phyloP scores from a whole-genome alignment of 1,140 invertebrate genomes.

The Drosophila murphyi region DNA sequence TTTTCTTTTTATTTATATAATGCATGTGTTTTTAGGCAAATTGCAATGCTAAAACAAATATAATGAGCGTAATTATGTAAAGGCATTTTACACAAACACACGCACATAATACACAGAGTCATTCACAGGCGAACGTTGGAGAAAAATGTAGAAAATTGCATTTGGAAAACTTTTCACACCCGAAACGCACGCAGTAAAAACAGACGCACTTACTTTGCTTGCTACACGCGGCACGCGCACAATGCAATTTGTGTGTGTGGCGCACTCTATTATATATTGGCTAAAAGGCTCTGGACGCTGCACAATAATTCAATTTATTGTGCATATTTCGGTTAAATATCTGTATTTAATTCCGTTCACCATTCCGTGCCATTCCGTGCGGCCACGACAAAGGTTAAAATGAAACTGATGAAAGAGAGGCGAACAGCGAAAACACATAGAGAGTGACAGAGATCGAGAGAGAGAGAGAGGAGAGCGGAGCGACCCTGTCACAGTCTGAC shows the following conservation, averaged over 20 bases:
- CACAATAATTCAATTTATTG: conserved; percentile 68
- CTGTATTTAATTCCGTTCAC: conserved; percentile 37
- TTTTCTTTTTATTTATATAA: conserved; percentile 63
- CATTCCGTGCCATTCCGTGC: conserved; percentile 51
- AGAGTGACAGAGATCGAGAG: conserved; percentile 17
- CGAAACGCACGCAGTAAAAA: conserved; percentile 35
- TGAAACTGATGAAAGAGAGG: conserved; percentile 54
- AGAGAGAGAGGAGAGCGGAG: conserved; percentile 27
- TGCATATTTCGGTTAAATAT: conserved; percentile 64
- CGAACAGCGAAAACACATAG: conserved; percentile 25
- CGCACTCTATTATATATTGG: conserved; percentile 7
- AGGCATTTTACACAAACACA: conserved; percentile 66
- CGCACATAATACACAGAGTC: conserved; percentile 7
- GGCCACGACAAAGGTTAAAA: conserved; percentile 56
- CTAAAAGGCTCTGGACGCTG: conserved; percentile 43
- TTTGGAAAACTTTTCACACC: conserved; percentile 76
- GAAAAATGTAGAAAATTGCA: conserved; percentile 78
- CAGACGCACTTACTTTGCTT: conserved; percentile 45
- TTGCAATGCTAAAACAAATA: conserved; percentile 22
- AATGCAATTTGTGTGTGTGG: neutral
- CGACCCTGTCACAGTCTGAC: conserved; percentile 30
- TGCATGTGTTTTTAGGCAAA: conserved; percentile 23
- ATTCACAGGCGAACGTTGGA: conserved; percentile 54
- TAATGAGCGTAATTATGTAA: conserved; percentile 71
- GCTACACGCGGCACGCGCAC: conserved; percentile 19